Percentiles rank a stretch among this genome's conserved stretches.
Evolutionary conservation across 2,113 vertebrate species (phyloP).

Genomic region (Thamnaconus septentrionalis): DNA sequence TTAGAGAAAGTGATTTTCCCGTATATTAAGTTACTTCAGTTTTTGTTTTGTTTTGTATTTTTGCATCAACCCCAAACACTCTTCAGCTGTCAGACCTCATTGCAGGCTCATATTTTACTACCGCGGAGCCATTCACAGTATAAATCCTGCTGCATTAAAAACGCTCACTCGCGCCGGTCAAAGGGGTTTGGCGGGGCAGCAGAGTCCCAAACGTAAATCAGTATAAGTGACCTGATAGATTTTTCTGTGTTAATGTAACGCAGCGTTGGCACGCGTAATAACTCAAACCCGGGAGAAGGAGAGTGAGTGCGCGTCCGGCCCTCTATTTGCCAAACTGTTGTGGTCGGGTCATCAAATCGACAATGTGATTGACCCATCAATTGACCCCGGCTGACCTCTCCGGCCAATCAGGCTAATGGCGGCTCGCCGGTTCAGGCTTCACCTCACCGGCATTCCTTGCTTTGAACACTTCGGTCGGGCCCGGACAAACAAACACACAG

Average conservation of each 20-base stretch:
- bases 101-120: conserved; percentile 46
- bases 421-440: conserved; percentile 38
- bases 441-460: conserved; percentile 42
- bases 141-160: conserved; percentile 74
- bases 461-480: conserved; percentile 12
- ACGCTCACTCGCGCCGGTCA: conserved; percentile 60
- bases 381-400: conserved; percentile 73
- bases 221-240: conserved; percentile 73
- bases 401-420: conserved; percentile 80
- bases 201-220: conserved; percentile 72
- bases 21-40: neutral
- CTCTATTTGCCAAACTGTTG: conserved; percentile 49
- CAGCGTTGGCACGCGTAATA: conserved; percentile 63
- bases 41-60: neutral
- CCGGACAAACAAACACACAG: conserved; percentile 12
- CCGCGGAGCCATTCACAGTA: conserved; percentile 62
- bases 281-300: conserved; percentile 60
- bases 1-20: neutral
- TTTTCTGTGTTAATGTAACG: conserved; percentile 75
- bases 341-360: conserved; percentile 71
- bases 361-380: conserved; percentile 75
- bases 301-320: conserved; percentile 33
- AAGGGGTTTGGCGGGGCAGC: conserved; percentile 48
- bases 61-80: conserved; percentile 14
- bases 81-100: conserved; percentile 35